Base-by-base conservation (phyloP, 1,140 invertebrate species). In the Rhynchophorus ferrugineus region DNA sequence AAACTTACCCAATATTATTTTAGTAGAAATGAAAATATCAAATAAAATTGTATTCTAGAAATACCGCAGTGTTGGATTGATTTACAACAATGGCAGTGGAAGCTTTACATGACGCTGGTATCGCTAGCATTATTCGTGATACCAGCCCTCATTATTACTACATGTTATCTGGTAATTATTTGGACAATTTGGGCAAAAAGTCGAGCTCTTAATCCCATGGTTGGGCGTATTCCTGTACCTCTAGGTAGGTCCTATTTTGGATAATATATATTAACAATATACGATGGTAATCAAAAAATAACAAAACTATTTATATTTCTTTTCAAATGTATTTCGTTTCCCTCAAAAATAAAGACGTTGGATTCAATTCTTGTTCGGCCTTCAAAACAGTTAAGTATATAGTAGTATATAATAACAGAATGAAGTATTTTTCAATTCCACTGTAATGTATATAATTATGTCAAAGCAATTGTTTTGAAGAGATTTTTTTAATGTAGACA, bases 161-260 rank as follows among this genome's bases (percentile, higher is more conserved):
- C 82, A 2, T 96, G 93, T 67, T 96, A 96, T 71, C 79, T 84
- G 8, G 80, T 95, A 52, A 96, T 97, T 52, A 89, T 96, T 1
- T 76, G 83, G 61, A 94, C 91, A 2, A 95, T 97, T 57, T 94
- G 90, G 89, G 82, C 85, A 2, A 89, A 89, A 62, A 83, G 72
- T 29, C 5, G 24, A 29, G 11, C 5, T 29, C 24, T 29, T 5
- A 29, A 29, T 29, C 24, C 24, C 5, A 29, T 29, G 5, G 24
- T 11, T 5, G 24, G 24, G 5, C 24, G 11, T 29, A 11, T 29
- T 6, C 24, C 24, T 6, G 24, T 29, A 29, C 24, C 24, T 6
- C 24, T 29, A 11, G 24, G 24, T 29, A 29, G 11, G 24, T 29
- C 5, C 11, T 29, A 29, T n/a, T n/a, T n/a, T n/a, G n/a, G n/a